Percentiles rank a stretch among this genome's conserved stretches.
phyloP scores from a whole-genome alignment of 2,888 invertebrate species.

The Ochropleura leucogaster region DNA sequence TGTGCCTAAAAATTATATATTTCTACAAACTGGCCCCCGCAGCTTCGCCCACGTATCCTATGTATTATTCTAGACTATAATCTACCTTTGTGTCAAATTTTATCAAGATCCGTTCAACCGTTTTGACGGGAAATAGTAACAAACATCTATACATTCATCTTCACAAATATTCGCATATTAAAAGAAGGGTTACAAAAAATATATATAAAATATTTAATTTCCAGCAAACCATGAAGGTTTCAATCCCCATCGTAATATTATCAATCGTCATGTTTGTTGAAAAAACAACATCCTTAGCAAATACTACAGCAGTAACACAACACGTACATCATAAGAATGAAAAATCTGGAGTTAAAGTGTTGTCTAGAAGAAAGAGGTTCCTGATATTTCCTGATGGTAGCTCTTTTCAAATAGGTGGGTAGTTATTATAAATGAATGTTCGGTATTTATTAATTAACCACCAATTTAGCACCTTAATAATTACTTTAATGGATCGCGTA shows the following conservation, averaged over 20 bases:
- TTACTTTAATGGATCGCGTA: too few species aligned
- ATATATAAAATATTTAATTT: not conserved
- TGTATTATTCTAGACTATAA: too few species aligned
- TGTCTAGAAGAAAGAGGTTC: conserved; percentile 90
- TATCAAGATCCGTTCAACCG: too few species aligned
- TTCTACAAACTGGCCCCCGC: too few species aligned
- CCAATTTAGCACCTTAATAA: too few species aligned
- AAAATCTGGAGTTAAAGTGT: conserved; percentile 56
- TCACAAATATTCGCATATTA: too few species aligned
- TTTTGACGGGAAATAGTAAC: too few species aligned
- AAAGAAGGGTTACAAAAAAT: too few species aligned
- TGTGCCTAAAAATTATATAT: not conserved
- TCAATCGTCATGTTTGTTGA: not conserved
- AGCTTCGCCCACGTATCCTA: too few species aligned
- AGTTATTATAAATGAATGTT: not conserved
- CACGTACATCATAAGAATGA: conserved; percentile 16
- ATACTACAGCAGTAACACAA: not conserved
- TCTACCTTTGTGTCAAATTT: too few species aligned
- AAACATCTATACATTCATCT: too few species aligned
- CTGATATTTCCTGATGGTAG: conserved; percentile 91
- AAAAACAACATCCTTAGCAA: not conserved
- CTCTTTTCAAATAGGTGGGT: conserved; percentile 90
- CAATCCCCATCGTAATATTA: conserved; percentile 8
- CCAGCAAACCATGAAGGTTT: conserved; percentile 39
- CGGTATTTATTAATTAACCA: not conserved